phyloP scores from a whole-genome alignment of 2,888 invertebrate genomes.

The Pseudococcus viburni region DNA sequence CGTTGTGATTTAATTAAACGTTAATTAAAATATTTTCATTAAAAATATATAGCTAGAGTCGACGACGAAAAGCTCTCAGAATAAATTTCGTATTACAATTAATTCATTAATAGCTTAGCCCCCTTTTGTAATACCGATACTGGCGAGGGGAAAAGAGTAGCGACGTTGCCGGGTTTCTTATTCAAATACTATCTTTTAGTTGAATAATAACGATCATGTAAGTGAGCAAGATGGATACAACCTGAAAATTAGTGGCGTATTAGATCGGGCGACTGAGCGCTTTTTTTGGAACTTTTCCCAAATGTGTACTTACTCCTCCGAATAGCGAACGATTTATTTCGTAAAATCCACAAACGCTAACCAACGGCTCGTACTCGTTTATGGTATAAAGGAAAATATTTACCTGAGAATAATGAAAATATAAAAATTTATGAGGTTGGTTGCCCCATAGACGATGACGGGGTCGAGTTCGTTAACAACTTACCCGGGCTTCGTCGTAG shows the following conservation, averaged over 20 bases:
- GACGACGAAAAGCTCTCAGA: constrained; percentile 8
- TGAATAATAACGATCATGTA: constrained; percentile 62
- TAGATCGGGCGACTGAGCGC: neutral
- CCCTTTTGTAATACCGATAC: neutral
- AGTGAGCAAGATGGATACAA: constrained; percentile 58
- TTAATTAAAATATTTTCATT: constrained; percentile 49
- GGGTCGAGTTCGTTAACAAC: neutral
- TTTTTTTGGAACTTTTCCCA: constrained; percentile 33
- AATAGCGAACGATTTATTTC: constrained; percentile 61
- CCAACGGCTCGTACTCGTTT: constrained; percentile 54
- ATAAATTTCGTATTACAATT: constrained; percentile 27
- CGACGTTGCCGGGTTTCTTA: constrained; percentile 12
- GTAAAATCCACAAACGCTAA: constrained; percentile 60
- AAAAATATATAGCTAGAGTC: neutral
- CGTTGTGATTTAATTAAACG: constrained; percentile 8
- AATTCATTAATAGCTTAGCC: constrained; percentile 32
- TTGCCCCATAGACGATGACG: neutral
- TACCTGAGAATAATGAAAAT: constrained; percentile 56
- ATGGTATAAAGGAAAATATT: constrained; percentile 59
- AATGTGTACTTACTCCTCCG: constrained; percentile 53
- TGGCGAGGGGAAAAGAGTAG: neutral
- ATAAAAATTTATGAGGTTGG: constrained; percentile 19
- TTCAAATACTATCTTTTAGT: constrained; percentile 61
- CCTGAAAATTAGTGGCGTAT: constrained; percentile 53
- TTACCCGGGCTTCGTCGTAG: constrained; percentile 49